phyloP scores from a whole-genome alignment of 2,113 vertebrate species.

The Cygnus atratus region DNA sequence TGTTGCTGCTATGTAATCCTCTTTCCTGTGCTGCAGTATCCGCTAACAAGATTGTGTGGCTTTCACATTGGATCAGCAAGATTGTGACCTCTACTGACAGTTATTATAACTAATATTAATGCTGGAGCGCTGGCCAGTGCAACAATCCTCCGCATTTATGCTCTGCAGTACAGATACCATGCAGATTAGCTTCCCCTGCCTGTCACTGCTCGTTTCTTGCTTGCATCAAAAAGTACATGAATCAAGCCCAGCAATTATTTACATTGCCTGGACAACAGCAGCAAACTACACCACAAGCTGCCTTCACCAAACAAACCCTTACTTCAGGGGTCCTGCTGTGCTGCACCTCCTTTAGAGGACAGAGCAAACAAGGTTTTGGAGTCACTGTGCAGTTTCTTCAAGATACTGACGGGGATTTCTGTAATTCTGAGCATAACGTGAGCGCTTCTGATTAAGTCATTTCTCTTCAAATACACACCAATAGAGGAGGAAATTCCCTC shows the following conservation, averaged over 20 bases:
- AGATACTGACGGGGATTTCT: background rate
- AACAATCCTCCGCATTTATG: background rate
- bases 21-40: background rate
- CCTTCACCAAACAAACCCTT: background rate
- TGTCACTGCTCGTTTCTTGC: background rate
- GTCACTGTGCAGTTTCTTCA: background rate
- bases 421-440: background rate
- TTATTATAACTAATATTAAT: background rate
- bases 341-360: background rate
- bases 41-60: constrained; percentile 43
- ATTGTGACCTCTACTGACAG: constrained; percentile 61
- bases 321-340: accelerated
- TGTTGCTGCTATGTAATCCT: constrained; percentile 37
- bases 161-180: background rate
- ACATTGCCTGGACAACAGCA: background rate
- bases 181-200: background rate
- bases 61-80: constrained; percentile 57
- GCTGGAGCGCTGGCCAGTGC: background rate
- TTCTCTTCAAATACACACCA: background rate
- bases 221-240: background rate
- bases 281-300: background rate
- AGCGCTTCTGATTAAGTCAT: background rate
- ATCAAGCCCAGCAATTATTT: background rate
- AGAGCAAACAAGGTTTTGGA: background rate
- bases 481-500: background rate